A percentile compares a stretch with the other conserved stretches of the same genome.
Evolutionary conservation across 2,888 invertebrate species (phyloP).

Genomic region (Rhopalosiphum nymphaeae): DNA sequence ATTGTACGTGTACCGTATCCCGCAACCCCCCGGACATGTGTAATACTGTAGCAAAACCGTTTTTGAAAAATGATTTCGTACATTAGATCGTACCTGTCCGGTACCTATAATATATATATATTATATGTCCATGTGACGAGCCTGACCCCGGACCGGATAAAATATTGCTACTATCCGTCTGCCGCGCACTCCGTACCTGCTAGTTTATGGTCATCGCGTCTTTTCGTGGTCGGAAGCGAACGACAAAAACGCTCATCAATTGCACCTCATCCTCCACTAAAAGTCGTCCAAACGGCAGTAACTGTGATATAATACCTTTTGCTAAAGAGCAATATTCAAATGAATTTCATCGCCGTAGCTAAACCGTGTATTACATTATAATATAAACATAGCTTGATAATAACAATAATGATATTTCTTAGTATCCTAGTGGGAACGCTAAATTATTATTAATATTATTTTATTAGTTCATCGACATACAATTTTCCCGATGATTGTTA

Average conservation of each 20-base stretch:
- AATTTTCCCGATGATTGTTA: neutral
- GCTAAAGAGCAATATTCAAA: neutral
- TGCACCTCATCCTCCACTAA: neutral
- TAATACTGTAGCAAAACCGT: neutral
- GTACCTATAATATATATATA: neutral
- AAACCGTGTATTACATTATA: neutral
- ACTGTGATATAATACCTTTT: neutral
- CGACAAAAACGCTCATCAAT: conserved; percentile 45
- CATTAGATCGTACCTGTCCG: conserved; percentile 5
- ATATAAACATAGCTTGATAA: neutral
- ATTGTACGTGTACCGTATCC: neutral
- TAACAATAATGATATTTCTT: neutral
- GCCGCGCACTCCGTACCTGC: neutral
- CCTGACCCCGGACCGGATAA: conserved; percentile 3
- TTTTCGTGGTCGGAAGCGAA: neutral
- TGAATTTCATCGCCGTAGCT: neutral
- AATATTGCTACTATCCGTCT: conserved; percentile 44
- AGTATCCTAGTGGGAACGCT: neutral
- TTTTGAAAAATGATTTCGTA: conserved; percentile 60
- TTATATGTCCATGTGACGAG: neutral
- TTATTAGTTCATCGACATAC: neutral
- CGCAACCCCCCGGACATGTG: neutral
- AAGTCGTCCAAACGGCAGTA: neutral
- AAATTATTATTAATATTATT: neutral
- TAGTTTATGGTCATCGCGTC: neutral